Percentiles rank a stretch among this genome's conserved stretches.
These are phyloP conservation scores for Actinemys pallida DNA, from an alignment of 2,113 vertebrate species.

Conservation along the genomic window DNA sequence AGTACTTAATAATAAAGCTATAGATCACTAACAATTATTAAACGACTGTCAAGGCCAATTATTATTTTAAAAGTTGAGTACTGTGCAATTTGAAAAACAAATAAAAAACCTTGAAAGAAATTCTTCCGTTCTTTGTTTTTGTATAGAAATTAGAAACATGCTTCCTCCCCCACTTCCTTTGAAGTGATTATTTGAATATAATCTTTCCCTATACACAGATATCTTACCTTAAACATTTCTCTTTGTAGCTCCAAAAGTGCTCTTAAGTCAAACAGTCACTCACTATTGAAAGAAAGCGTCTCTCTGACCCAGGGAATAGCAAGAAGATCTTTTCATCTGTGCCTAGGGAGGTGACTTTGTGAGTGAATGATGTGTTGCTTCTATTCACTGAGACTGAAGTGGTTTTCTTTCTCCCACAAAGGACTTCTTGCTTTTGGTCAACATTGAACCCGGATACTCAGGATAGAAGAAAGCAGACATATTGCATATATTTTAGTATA, in stretches of 20 bases:
- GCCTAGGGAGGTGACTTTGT: neutral
- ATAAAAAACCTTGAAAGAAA: conserved; percentile 75
- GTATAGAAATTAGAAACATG: conserved; percentile 69
- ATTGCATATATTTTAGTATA: conserved; percentile 1
- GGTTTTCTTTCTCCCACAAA: neutral
- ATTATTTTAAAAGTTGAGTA: conserved; percentile 81
- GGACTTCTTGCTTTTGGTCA: neutral
- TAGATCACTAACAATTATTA: conserved; percentile 85
- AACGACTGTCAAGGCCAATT: conserved; percentile 81
- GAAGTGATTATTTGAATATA: conserved; percentile 71
- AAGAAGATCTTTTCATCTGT: neutral
- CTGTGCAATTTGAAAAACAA: conserved; percentile 78
- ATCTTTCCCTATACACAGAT: conserved; percentile 36
- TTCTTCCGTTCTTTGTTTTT: conserved; percentile 76
- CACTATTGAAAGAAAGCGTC: neutral
- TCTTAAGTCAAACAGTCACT: neutral
- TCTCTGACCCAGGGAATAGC: neutral
- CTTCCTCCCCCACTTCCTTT: conserved; percentile 38
- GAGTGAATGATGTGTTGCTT: neutral
- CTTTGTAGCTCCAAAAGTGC: conserved; percentile 27
- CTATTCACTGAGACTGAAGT: neutral
- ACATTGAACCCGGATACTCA: conserved; percentile 18
- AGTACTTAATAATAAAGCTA: conserved; percentile 83
- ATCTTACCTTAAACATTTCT: conserved; percentile 52
- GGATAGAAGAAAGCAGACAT: neutral